phyloP scores from a whole-genome alignment of 2,888 invertebrate genomes.

The Scaptomyza reducta region DNA sequence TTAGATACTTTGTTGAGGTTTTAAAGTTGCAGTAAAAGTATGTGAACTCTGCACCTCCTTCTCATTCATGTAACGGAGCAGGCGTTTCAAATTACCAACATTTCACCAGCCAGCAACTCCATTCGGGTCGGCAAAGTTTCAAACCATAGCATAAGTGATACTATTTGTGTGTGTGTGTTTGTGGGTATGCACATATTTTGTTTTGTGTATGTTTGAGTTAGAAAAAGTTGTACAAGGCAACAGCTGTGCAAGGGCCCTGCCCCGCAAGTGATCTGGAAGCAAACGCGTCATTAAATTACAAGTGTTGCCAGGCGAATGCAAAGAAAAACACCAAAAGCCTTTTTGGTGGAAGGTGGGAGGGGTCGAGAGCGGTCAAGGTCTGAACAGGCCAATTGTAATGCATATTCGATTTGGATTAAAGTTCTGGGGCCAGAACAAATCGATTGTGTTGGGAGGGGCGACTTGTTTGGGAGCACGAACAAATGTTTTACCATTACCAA shows the following conservation, averaged over 20 bases:
- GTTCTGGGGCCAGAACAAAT: conserved; percentile 57
- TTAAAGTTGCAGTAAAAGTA: not conserved
- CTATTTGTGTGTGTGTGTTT: conserved; percentile 9
- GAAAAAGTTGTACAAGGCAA: conserved; percentile 62
- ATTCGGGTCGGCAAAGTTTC: conserved; percentile 18
- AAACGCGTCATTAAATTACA: conserved; percentile 63
- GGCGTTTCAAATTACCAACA: conserved; percentile 27
- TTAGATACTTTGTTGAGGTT: too few species aligned
- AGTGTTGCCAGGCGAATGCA: conserved; percentile 51
- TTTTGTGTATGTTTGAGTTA: conserved; percentile 36
- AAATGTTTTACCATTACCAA: conserved; percentile 70
- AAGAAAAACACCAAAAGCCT: conserved; percentile 33
- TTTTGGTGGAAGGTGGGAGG: conserved; percentile 4
- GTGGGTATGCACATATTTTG: conserved; percentile 5
- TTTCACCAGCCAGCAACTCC: conserved; percentile 15
- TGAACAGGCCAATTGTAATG: conserved; percentile 72
- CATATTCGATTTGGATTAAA: conserved; percentile 77
- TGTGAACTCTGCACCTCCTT: not conserved
- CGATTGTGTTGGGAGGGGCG: conserved; percentile 68
- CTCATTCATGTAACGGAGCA: conserved; percentile 11
- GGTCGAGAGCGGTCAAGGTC: conserved; percentile 40
- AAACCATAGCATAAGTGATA: conserved; percentile 22
- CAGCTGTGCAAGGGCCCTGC: conserved; percentile 52
- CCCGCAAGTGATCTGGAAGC: conserved; percentile 56
- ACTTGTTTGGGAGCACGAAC: conserved; percentile 54